Conservation (phyloP, 37 sponge, comb jelly and placozoan genomes). For the Petrosia ficiformis region DNA sequence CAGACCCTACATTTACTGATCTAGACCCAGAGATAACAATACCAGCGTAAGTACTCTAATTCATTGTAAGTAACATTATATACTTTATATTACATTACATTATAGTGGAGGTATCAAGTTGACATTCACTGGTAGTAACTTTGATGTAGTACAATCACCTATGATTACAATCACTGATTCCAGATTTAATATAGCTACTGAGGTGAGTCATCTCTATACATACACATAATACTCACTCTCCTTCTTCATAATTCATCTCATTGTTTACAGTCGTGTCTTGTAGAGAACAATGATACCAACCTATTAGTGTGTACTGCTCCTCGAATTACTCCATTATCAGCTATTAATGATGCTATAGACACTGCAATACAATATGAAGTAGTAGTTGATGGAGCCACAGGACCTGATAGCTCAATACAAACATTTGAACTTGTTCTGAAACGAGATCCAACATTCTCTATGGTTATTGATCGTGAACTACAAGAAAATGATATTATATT, state of each 20-base stretch:
- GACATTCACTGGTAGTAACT: constrained; percentile 40
- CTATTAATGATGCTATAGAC: background rate
- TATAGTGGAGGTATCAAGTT: constrained; percentile 56
- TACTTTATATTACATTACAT: background rate
- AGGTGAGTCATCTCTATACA: too few species aligned
- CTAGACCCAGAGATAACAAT: constrained; percentile 19
- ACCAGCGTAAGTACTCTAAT: constrained; percentile 35
- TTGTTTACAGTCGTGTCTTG: background rate
- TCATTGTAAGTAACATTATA: background rate
- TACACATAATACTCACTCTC: too few species aligned
- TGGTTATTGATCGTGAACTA: constrained; percentile 1
- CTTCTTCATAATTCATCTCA: background rate
- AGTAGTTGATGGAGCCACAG: constrained; percentile 23
- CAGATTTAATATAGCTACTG: background rate
- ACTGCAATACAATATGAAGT: constrained; percentile 28
- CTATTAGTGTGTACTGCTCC: background rate
- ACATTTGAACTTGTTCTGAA: background rate
- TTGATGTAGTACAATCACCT: constrained; percentile 41
- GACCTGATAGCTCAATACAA: background rate
- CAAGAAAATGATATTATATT: too few species aligned
- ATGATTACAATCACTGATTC: constrained; percentile 11
- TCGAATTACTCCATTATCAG: background rate
- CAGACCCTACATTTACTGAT: constrained; percentile 31
- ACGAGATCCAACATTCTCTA: constrained; percentile 3
- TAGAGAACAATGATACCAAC: background rate